These are phyloP conservation scores for Avahi laniger DNA, from an alignment of 2,797 vertebrate genomes.

Conservation along the genomic window DNA sequence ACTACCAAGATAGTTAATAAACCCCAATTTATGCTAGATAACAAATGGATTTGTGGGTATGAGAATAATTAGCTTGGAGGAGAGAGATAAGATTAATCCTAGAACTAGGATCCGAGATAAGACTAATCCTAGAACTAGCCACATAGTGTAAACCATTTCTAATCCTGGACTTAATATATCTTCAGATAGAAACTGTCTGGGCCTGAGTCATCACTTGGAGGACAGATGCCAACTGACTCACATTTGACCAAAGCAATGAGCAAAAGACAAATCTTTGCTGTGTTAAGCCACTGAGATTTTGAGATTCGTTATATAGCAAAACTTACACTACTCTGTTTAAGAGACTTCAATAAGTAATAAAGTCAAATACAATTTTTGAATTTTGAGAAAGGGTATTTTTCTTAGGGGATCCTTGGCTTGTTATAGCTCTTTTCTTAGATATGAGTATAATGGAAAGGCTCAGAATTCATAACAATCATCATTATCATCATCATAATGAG, in stretches of 20 bases:
- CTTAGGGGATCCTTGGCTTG: not conserved
- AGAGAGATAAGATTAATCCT: not conserved
- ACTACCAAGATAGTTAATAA: not conserved
- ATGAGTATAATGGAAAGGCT: not conserved
- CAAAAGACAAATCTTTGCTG: not conserved
- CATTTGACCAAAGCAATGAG: not conserved
- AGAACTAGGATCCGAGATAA: not conserved
- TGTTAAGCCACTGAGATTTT: not conserved
- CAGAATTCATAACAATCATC: not conserved
- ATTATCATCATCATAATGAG: not conserved
- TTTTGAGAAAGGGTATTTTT: constrained; percentile 19
- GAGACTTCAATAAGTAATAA: not conserved
- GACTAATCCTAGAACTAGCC: not conserved
- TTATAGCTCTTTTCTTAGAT: not conserved
- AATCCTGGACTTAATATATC: not conserved
- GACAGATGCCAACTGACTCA: not conserved
- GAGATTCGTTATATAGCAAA: not conserved
- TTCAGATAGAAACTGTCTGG: not conserved
- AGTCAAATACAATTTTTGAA: not conserved
- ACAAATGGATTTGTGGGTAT: not conserved
- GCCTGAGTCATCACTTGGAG: not conserved
- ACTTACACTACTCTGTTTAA: not conserved
- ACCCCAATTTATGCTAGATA: not conserved
- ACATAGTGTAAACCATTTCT: not conserved
- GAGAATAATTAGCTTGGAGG: not conserved